A percentile compares a stretch with the other conserved stretches of the same genome.
Evolutionary conservation across 2,888 invertebrate genomes (phyloP).

Genomic region (Sesia apiformis): DNA sequence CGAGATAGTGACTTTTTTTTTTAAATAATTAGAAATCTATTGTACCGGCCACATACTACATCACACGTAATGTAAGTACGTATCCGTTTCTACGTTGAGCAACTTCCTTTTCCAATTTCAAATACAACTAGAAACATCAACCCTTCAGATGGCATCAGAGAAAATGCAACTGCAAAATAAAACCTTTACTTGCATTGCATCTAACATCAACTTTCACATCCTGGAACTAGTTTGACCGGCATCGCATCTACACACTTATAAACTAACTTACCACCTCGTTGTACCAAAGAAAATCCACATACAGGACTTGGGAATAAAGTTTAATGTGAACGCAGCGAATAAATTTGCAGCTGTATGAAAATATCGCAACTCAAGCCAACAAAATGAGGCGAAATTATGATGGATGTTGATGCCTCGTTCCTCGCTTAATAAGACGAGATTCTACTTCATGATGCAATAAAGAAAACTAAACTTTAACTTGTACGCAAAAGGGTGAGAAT

Average conservation of each 20-base stretch:
- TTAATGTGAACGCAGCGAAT: constrained; percentile 12
- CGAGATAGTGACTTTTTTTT: too few relatives aligned
- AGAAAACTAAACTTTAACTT: constrained; percentile 21
- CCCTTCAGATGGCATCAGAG: neutral
- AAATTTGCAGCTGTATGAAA: constrained; percentile 44
- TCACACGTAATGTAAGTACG: too few relatives aligned
- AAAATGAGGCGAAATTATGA: constrained; percentile 71
- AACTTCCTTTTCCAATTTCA: too few relatives aligned
- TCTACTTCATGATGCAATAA: constrained; percentile 15
- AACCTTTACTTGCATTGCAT: constrained; percentile 25
- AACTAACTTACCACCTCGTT: constrained; percentile 14
- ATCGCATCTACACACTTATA: constrained; percentile 29
- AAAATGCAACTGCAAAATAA: constrained; percentile 37
- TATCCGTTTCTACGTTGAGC: too few relatives aligned
- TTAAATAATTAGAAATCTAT: too few relatives aligned
- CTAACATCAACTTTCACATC: constrained; percentile 38
- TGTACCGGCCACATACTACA: too few relatives aligned
- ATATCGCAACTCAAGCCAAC: constrained; percentile 45
- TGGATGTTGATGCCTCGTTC: constrained; percentile 67
- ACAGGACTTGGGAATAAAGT: constrained; percentile 21
- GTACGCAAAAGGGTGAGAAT: constrained; percentile 14
- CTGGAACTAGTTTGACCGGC: constrained; percentile 42
- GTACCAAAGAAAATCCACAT: constrained; percentile 19
- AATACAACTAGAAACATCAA: too few relatives aligned
- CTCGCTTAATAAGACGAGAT: constrained; percentile 62